phyloP scores from a whole-genome alignment of 2,888 invertebrate genomes.

The Coenonympha glycerion region DNA sequence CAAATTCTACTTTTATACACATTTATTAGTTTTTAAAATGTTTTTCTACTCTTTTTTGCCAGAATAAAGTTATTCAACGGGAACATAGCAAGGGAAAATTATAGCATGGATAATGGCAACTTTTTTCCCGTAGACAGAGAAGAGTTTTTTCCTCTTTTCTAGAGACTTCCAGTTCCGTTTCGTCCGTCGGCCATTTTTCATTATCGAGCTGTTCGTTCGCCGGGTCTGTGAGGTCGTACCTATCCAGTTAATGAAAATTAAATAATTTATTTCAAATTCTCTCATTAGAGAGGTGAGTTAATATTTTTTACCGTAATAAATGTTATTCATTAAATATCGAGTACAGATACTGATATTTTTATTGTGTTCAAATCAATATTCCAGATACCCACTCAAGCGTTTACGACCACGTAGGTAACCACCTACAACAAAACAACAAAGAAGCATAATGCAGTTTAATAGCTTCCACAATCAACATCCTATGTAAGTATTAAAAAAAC shows the following conservation, averaged over 20 bases:
- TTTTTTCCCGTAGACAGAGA: too few relatives aligned
- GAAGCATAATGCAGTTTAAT: slow-evolving; percentile 68
- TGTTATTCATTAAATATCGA: not conserved
- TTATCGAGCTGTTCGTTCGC: slow-evolving; percentile 80
- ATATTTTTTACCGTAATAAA: not conserved
- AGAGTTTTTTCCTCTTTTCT: slow-evolving; percentile 1
- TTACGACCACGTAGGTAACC: slow-evolving; percentile 50
- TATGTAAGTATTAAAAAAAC: slow-evolving; percentile 54
- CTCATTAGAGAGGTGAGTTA: slow-evolving; percentile 69
- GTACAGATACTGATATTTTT: not conserved
- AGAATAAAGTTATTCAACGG: too few relatives aligned
- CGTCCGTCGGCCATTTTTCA: slow-evolving; percentile 37
- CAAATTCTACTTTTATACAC: too few relatives aligned
- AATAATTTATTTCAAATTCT: slow-evolving; percentile 57
- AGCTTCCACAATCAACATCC: slow-evolving; percentile 72
- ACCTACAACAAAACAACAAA: slow-evolving; percentile 34
- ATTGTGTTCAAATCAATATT: slow-evolving; percentile 30
- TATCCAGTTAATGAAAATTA: slow-evolving; percentile 58
- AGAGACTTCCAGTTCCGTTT: slow-evolving; percentile 41
- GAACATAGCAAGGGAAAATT: too few relatives aligned
- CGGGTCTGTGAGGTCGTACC: slow-evolving; percentile 62
- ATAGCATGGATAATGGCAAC: slow-evolving; percentile 7
- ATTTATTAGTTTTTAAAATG: too few relatives aligned
- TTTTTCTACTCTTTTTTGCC: too few relatives aligned
- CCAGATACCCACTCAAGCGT: slow-evolving; percentile 63